Percentiles rank a stretch among this genome's conserved stretches.
phyloP scores from a whole-genome alignment of 2,888 invertebrate species.

The Chorisops tibialis region DNA sequence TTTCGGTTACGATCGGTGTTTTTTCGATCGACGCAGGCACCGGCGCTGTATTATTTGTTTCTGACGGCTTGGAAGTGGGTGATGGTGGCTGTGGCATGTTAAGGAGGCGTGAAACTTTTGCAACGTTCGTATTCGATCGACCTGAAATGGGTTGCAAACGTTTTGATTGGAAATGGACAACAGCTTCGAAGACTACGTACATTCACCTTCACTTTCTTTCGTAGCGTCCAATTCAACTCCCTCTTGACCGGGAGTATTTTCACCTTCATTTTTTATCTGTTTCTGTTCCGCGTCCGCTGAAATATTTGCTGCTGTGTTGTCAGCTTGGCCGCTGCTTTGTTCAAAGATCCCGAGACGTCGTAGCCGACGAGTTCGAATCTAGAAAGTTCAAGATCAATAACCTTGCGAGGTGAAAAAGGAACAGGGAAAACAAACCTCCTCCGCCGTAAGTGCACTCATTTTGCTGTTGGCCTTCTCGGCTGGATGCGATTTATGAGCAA shows the following conservation, averaged over 20 bases:
- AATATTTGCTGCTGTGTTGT: not conserved
- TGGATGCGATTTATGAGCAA: too few species aligned
- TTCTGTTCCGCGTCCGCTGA: not conserved
- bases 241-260: not conserved
- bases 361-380: constrained; percentile 34
- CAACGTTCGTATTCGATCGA: constrained; percentile 33
- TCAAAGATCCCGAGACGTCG: constrained; percentile 30
- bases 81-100: constrained; percentile 25
- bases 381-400: constrained; percentile 3
- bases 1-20: constrained; percentile 32
- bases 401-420: constrained; percentile 8
- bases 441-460: constrained; percentile 84
- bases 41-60: constrained; percentile 21
- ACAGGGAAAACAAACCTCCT: constrained; percentile 76
- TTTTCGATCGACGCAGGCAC: constrained; percentile 6
- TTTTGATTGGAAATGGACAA: not conserved
- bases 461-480: too few species aligned
- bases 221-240: not conserved
- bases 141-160: not conserved
- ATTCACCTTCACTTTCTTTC: too few species aligned
- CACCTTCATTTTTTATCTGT: not conserved
- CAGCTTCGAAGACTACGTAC: not conserved
- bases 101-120: constrained; percentile 47
- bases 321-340: constrained; percentile 13
- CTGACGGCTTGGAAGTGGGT: constrained; percentile 29